These are phyloP conservation scores for Bellardia bayeri DNA, from an alignment of 2,888 invertebrate genomes.

Conservation along the genomic window DNA sequence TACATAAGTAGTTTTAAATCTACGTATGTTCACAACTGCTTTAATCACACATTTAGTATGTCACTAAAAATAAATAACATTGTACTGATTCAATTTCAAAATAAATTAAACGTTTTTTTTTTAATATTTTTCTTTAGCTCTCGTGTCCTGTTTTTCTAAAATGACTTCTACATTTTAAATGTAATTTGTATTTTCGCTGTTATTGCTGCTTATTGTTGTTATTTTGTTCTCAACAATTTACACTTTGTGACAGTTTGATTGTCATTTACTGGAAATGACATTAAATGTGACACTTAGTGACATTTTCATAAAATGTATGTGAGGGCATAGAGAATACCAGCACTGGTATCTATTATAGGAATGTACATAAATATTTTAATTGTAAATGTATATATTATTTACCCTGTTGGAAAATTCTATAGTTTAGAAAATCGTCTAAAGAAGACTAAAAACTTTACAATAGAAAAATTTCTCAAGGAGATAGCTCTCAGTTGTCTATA, in stretches of 20 bases:
- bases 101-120: constrained; percentile 9
- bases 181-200: neutral
- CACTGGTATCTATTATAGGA: neutral
- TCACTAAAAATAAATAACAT: neutral
- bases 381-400: no score
- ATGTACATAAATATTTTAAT: no score
- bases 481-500: no score
- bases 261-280: constrained; percentile 58
- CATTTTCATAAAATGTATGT: constrained; percentile 48
- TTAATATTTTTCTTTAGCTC: neutral
- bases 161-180: neutral
- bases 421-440: no score
- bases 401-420: no score
- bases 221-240: constrained; percentile 7
- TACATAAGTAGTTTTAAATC: no score
- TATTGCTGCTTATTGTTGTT: constrained; percentile 14
- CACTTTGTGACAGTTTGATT: constrained; percentile 54
- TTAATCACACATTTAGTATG: neutral
- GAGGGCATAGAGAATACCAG: constrained; percentile 1
- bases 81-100: neutral
- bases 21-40: no score
- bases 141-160: neutral
- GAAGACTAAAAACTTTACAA: no score
- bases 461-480: no score
- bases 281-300: constrained; percentile 57